phyloP scores from a whole-genome alignment of 2,888 invertebrate genomes.

The Ectropis crepuscularia region DNA sequence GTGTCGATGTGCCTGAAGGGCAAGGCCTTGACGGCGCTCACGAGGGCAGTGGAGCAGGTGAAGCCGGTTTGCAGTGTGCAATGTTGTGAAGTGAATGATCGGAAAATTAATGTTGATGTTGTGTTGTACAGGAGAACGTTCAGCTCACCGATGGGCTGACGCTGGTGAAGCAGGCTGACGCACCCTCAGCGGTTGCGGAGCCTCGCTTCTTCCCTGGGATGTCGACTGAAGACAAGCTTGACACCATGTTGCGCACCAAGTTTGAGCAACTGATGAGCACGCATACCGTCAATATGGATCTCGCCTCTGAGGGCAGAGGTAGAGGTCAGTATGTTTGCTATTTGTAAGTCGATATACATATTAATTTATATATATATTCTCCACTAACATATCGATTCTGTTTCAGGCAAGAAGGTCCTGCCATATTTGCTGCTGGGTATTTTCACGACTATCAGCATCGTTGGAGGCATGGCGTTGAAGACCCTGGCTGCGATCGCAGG shows the following conservation, averaged over 20 bases:
- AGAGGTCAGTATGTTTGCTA: constrained; percentile 62
- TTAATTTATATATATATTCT: constrained; percentile 14
- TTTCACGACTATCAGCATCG: constrained; percentile 87
- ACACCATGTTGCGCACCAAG: constrained; percentile 79
- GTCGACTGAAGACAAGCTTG: constrained; percentile 83
- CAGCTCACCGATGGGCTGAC: constrained; percentile 86
- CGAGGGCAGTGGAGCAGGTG: constrained; percentile 86
- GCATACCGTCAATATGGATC: constrained; percentile 87
- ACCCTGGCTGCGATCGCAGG: constrained; percentile 89
- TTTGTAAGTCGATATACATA: constrained; percentile 4
- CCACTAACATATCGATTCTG: constrained; percentile 10
- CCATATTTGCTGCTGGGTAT: constrained; percentile 86
- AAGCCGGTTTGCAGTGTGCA: constrained; percentile 47
- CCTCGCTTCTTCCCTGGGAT: constrained; percentile 84
- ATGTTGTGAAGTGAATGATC: constrained; percentile 48
- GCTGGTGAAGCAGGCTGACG: constrained; percentile 85
- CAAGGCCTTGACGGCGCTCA: constrained; percentile 84
- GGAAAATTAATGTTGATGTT: constrained; percentile 53
- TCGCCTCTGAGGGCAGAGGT: constrained; percentile 81
- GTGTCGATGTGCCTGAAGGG: constrained; percentile 86
- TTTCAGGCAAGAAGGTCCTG: constrained; percentile 82
- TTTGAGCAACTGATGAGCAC: constrained; percentile 86
- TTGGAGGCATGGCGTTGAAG: constrained; percentile 88
- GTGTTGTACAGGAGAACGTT: constrained; percentile 79
- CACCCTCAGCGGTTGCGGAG: constrained; percentile 81